Evolutionary conservation across 2,888 invertebrate genomes (phyloP), one percentile per base, ranked within the genome.

Genomic region (Apamea crenata): DNA sequence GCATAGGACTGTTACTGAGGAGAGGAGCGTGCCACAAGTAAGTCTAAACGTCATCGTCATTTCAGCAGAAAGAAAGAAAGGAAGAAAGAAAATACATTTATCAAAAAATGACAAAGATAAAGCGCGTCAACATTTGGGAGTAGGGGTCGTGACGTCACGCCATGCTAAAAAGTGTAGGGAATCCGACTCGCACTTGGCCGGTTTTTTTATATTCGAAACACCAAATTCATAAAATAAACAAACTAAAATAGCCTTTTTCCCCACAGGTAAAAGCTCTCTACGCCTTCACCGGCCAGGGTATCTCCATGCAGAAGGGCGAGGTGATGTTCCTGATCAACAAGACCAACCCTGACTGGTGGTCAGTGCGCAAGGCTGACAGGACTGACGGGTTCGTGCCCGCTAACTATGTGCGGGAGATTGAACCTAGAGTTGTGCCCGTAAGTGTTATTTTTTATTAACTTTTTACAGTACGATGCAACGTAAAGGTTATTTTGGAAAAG

Each of bases 301-400:
- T 99, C 97, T 98, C 98, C 72, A 99, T 99, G 98, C 97, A 97
- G 77, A 99, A 99, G 95, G 99, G 99, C 76, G 99, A 99, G 96
- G 97, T 98, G 3, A 99, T 99, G 98, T 98, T 99, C 92, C 97
- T 99, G 1, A 97, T 99, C 85, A 99, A 98, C 93, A 99, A 99
- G 96, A 99, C 99, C 14, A 99, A 99, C 96, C 98, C 98, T 0
- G 99, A 99, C 94, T 99, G 99, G 99, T 99, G 99, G 99, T 99
- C 99, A 91, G 99, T 99, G n/a, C 97, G 99, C 25, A 99, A 99
- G 94, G 98, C 98, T 0, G 99, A 99, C 92, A 98, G 99, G 0
- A 98, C 98, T 0, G 99, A 99, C 91, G 99, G 99, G 2, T 99
- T 99, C 95, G 99, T 99, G 7, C 99, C 99, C 0, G 99, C 99